Evolutionary conservation across 2,797 vertebrate species (phyloP).

Genomic region (Microctenopoma lineatum): DNA sequence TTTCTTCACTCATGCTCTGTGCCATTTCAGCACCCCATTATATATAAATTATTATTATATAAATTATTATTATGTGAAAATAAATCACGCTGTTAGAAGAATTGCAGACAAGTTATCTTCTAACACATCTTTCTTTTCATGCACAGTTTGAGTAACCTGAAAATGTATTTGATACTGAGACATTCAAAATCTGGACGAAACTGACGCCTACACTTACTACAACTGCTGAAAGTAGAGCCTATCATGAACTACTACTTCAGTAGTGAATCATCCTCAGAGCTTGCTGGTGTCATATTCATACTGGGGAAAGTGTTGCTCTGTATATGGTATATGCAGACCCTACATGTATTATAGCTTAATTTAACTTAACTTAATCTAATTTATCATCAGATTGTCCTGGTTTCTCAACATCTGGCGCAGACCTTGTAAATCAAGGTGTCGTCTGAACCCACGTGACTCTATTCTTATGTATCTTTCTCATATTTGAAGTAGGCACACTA

Average conservation of each 20-base stretch:
- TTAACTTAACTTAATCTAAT: too few species aligned
- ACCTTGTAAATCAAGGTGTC: too few species aligned
- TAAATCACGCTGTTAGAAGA: too few species aligned
- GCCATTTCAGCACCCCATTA: too few species aligned
- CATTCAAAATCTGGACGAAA: conserved; percentile 34
- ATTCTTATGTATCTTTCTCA: too few species aligned
- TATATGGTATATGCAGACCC: too few species aligned
- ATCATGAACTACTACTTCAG: background rate
- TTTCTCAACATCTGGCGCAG: too few species aligned
- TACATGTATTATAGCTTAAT: too few species aligned
- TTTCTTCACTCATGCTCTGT: too few species aligned
- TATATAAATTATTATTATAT: background rate
- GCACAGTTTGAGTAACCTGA: background rate
- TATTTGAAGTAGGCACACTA: too few species aligned
- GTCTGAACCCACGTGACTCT: too few species aligned
- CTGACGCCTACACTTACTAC: conserved; percentile 36
- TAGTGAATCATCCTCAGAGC: conserved; percentile 37
- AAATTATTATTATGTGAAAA: background rate
- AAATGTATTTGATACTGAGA: conserved; percentile 10
- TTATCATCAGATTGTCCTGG: too few species aligned
- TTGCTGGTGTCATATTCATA: background rate
- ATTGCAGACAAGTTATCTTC: background rate
- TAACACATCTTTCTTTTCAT: background rate
- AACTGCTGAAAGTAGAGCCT: conserved; percentile 32
- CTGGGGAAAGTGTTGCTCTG: background rate